Base-by-base conservation (phyloP, 2,113 vertebrate species). In the Gila orcuttii region DNA sequence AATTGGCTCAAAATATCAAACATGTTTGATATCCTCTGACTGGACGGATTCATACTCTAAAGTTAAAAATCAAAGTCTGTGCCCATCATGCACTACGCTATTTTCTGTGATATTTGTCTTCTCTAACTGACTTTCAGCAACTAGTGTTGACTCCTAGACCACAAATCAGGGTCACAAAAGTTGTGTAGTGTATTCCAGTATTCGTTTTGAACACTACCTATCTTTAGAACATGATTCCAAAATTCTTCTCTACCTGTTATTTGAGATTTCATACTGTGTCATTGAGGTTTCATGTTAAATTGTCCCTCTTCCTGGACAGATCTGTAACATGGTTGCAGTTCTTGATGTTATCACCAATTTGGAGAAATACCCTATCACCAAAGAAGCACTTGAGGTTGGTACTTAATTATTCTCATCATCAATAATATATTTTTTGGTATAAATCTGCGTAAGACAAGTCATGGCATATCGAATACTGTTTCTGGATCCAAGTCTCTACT, bases 321-420 rank as follows among this genome's bases (percentile, higher is more conserved):
- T 99, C 96, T 96, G 94, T 96, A 98, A 99, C 94, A 99, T 99
- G 97, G 98, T 97, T 95, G 96, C 94, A 92, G 98, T 99, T 93
- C 92, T 97, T 93, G 98, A 99, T 94, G 98, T 99, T 90, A 99
- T 99, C 94, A 95, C 97, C 94, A 96, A 96, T 94, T 94, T 99
- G 94, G 98, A 99, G 94, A 99, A 97, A 92, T 99, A 96, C 89
- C 98, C 98, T 84, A 99, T 99, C 93, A 99, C 98, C 96, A 99
- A 99, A 98, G 98, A 99, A 96, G 98, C 97, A 91, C 96, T 99
- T 90, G 97, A 99, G 97, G 98, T 99, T 79, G 21, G 88, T 85
- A 79, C 12, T 39, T 13, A 52, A 39, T 2, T 45, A 15, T 71
- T 31, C 4, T 59, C 0, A 39, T 68, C 36, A 39, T 21, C 15